Base-by-base conservation (phyloP, 2,797 vertebrate species). In the Gymnothorax javanicus region DNA sequence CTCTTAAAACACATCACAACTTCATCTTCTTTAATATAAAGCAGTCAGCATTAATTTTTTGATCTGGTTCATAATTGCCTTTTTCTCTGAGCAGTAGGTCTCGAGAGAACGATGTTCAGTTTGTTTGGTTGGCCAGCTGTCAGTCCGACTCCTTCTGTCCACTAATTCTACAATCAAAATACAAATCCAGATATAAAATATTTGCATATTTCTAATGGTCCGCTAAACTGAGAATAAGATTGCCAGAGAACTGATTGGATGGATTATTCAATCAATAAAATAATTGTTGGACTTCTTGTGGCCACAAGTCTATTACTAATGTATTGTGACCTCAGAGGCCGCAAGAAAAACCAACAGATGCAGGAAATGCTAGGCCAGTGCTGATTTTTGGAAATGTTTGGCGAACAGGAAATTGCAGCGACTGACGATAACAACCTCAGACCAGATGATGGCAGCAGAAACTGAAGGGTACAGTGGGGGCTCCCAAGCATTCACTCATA, bases 361-460 rank as follows among this genome's bases (percentile, higher is more conserved):
- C 8, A 4, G 12, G 62, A 71, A 71, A 23, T 6, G 54, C 17
- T 17, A 52, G 13, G 15, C 12, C 33, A 43, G 33, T 43, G 33
- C 33, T 23, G 50, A 77, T 50, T 50, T 77, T 25, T 7, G 75
- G 43, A 79, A 23, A 6, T 12, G 15, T 8, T 43, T 52, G 20
- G 43, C 43, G 33, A 8, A 17, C 43, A 77, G 75, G 43, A 17
- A 13, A 52, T 2, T 77, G 33, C 43, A 50, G 17, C 33, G 20
- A 8, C 43, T 54, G 75, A 17, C 75, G 54, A 23, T 79, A 52
- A 52, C 75, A 20, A 1, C 4, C 50, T 79, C 43, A 52, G 50
- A 79, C 75, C 75, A 79, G 43, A 79, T 20, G 75, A 54, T 79
- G 75, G 43, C 75, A 79, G 75, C 50, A 54, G 43, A 79, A 17